These are phyloP conservation scores for Fulica atra DNA, from an alignment of 2,113 vertebrate species.

Conservation along the genomic window DNA sequence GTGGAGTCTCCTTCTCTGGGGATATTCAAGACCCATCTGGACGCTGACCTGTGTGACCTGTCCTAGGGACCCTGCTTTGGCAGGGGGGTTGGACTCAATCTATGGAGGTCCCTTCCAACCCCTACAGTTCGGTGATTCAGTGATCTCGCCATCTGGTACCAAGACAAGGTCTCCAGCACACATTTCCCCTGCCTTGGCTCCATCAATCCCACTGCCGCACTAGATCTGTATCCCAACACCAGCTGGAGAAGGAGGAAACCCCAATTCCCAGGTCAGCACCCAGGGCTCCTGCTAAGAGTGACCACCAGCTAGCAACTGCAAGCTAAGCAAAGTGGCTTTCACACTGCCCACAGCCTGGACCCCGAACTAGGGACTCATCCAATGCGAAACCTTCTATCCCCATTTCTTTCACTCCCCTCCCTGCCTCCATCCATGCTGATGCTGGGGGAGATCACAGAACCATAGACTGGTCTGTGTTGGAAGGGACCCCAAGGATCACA, in stretches of 20 bases:
- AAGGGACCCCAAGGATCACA: too few species aligned
- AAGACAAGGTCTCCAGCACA: background rate
- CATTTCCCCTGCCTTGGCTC: background rate
- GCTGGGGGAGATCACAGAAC: background rate
- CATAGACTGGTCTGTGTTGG: too few species aligned
- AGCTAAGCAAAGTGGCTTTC: background rate
- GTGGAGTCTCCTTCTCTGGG: too few species aligned
- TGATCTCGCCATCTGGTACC: too few species aligned
- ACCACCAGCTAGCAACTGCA: background rate
- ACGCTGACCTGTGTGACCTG: too few species aligned
- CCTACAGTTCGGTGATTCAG: too few species aligned
- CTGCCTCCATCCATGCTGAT: background rate
- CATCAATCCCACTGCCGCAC: rapidly evolving
- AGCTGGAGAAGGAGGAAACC: background rate
- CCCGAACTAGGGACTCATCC: background rate
- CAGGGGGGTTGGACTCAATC: too few species aligned
- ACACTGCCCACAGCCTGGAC: background rate
- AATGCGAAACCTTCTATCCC: background rate
- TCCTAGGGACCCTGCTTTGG: too few species aligned
- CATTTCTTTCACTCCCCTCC: background rate
- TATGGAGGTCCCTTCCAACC: too few species aligned
- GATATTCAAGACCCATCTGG: too few species aligned
- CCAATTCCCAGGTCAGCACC: background rate
- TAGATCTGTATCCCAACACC: background rate
- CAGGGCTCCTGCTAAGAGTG: background rate